Percentiles rank a stretch among this genome's conserved stretches.
Conservation (phyloP, 2,888 invertebrate genomes). For the Ophioninae sp. region DNA sequence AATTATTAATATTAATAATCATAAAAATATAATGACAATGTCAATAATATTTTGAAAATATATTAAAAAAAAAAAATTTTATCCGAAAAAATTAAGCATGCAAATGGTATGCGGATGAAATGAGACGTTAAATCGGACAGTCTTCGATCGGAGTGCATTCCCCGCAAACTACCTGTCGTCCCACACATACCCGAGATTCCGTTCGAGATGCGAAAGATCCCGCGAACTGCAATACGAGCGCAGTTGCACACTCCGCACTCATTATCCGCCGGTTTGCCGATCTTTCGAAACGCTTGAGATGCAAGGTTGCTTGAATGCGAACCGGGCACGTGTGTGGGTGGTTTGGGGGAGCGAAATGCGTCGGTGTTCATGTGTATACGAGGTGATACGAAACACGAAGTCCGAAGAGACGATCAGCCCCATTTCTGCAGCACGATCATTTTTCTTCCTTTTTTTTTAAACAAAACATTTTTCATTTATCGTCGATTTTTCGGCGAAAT, state of each 20-base stretch:
- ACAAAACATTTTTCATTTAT: too few relatives aligned
- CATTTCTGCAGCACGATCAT: too few relatives aligned
- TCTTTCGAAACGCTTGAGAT: slow-evolving; percentile 32
- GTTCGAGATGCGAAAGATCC: slow-evolving; percentile 4
- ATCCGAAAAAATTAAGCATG: neutral
- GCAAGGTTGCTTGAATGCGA: slow-evolving; percentile 52
- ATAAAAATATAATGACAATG: neutral
- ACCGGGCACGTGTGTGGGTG: neutral
- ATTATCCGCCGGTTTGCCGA: slow-evolving; percentile 20
- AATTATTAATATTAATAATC: too few relatives aligned
- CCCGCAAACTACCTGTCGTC: neutral
- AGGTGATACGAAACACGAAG: too few relatives aligned
- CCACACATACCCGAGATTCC: neutral
- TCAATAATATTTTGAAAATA: neutral
- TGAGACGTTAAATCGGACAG: neutral
- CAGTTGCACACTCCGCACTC: slow-evolving; percentile 2
- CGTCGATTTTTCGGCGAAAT: too few relatives aligned
- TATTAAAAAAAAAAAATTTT: neutral
- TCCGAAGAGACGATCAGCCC: too few relatives aligned
- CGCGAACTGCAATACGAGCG: neutral
- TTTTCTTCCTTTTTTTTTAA: too few relatives aligned
- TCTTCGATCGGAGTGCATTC: neutral
- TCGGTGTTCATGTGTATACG: slow-evolving; percentile 18
- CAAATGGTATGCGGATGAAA: neutral
- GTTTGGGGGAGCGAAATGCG: slow-evolving; percentile 24